phyloP scores from a whole-genome alignment of 2,113 vertebrate genomes.

The Tenrec ecaudatus region DNA sequence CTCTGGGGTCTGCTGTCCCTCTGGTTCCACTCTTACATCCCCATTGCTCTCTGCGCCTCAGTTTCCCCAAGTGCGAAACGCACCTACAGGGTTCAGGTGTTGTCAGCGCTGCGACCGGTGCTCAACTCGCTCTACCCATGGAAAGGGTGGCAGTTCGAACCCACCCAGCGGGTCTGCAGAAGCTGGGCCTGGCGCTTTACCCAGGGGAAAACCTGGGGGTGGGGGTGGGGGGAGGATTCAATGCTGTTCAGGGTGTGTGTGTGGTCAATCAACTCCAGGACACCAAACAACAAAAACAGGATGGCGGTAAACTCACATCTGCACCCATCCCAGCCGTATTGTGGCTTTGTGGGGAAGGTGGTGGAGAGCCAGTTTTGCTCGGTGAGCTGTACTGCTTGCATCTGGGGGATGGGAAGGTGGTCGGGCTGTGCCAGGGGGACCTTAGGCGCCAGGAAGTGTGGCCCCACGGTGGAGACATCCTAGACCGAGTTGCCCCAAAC shows the following conservation, averaged over 20 bases:
- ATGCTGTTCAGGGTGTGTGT: too few relatives aligned
- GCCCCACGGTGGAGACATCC: background rate
- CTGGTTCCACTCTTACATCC: background rate
- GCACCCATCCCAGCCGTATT: too few relatives aligned
- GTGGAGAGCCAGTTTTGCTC: background rate
- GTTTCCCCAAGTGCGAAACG: background rate
- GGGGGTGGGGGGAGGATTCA: too few relatives aligned
- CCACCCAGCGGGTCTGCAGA: background rate
- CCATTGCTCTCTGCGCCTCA: background rate
- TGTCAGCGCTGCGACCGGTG: background rate
- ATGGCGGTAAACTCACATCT: background rate
- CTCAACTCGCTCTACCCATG: background rate
- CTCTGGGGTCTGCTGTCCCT: background rate
- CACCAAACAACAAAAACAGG: background rate
- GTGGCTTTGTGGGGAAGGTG: background rate
- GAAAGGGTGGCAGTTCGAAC: background rate
- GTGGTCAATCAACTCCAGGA: background rate
- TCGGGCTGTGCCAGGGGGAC: too few relatives aligned
- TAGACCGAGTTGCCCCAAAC: too few relatives aligned
- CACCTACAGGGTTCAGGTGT: background rate
- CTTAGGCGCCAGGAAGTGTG: background rate
- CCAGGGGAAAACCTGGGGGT: too few relatives aligned
- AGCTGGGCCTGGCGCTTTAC: background rate
- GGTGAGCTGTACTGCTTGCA: too few relatives aligned
- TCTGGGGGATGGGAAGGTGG: background rate